phyloP scores from a whole-genome alignment of 2,113 vertebrate species.

The Cephalopterus ornatus region DNA sequence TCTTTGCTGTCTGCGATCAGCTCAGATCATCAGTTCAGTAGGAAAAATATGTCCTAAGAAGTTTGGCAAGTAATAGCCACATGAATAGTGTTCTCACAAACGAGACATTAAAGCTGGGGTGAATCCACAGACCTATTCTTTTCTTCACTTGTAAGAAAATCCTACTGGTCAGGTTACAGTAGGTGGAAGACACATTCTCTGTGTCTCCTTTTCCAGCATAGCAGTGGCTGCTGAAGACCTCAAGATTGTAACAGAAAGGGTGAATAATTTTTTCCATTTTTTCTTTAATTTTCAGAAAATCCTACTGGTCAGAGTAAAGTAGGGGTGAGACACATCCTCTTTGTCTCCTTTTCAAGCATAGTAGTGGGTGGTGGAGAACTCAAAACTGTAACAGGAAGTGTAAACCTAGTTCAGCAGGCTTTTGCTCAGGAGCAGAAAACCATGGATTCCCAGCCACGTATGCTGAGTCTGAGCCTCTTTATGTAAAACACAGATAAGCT shows the following conservation, averaged over 20 bases:
- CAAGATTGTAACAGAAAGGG: neutral
- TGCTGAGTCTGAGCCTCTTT: rapidly evolving
- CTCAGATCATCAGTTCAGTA: neutral
- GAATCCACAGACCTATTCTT: neutral
- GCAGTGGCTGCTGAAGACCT: neutral
- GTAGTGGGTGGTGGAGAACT: neutral
- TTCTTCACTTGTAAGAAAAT: neutral
- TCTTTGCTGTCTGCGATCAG: neutral
- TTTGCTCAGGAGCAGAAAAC: neutral
- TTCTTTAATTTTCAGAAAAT: neutral
- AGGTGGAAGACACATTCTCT: neutral
- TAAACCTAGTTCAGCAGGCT: neutral
- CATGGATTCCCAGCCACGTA: rapidly evolving
- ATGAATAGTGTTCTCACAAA: neutral
- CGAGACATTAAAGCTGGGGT: neutral
- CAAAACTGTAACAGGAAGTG: neutral
- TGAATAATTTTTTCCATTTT: neutral
- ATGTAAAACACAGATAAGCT: neutral
- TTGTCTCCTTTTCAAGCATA: neutral
- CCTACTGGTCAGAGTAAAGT: neutral
- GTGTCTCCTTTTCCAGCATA: neutral
- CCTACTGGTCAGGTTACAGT: neutral
- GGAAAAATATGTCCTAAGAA: neutral
- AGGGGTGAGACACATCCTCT: neutral
- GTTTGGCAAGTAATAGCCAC: neutral